Conservation (phyloP, 1,140 invertebrate genomes). For the Cydia strobilella region DNA sequence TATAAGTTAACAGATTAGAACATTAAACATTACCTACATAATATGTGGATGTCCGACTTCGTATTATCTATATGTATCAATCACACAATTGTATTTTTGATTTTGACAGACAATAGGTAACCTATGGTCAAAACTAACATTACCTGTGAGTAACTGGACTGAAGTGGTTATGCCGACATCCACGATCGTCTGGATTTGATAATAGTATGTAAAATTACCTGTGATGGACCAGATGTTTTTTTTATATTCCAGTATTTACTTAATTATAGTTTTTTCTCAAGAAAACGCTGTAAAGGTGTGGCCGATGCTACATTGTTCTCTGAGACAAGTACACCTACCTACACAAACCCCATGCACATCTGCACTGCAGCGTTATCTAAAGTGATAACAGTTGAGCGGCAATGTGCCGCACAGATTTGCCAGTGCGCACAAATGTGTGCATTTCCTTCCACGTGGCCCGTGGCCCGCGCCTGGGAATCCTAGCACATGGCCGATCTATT, state of each 20-base stretch:
- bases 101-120: too few species aligned
- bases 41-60: too few species aligned
- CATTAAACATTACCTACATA: too few species aligned
- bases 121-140: too few species aligned
- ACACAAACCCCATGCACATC: slow-evolving; percentile 17
- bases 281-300: background rate
- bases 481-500: slow-evolving; percentile 62
- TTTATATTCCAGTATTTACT: background rate
- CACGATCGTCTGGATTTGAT: too few species aligned
- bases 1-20: too few species aligned
- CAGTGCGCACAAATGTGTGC: slow-evolving; percentile 40
- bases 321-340: background rate
- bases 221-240: background rate
- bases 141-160: too few species aligned
- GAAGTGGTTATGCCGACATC: too few species aligned
- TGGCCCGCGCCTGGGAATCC: slow-evolving; percentile 57
- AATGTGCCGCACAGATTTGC: slow-evolving; percentile 73
- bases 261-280: background rate
- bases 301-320: background rate
- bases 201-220: too few species aligned
- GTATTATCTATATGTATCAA: too few species aligned
- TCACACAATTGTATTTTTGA: too few species aligned
- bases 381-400: slow-evolving; percentile 36
- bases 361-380: slow-evolving; percentile 7
- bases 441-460: slow-evolving; percentile 66